phyloP scores from a whole-genome alignment of 1,140 invertebrate genomes.

The Drosophila athabasca region DNA sequence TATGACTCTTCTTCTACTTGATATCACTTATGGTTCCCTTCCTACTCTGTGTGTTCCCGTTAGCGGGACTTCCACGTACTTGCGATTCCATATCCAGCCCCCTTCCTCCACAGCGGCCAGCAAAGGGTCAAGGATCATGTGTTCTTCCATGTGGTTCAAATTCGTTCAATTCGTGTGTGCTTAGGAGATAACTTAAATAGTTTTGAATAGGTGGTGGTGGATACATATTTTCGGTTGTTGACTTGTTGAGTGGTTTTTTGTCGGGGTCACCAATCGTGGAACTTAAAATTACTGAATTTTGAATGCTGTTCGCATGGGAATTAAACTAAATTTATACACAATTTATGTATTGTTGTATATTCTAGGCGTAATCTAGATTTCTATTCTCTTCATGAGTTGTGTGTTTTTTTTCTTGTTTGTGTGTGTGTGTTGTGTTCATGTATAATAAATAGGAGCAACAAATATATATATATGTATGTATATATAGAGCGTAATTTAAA shows the following conservation, averaged over 20 bases:
- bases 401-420: slow-evolving; percentile 21
- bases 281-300: slow-evolving; percentile 73
- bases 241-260: background rate
- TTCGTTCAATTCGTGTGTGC: slow-evolving; percentile 41
- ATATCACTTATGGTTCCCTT: background rate
- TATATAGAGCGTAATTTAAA: slow-evolving; percentile 66
- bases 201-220: slow-evolving; percentile 18
- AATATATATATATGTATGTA: slow-evolving; percentile 40
- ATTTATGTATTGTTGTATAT: slow-evolving; percentile 11
- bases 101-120: slow-evolving; percentile 6
- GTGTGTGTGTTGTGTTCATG: slow-evolving; percentile 27
- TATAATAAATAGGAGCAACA: slow-evolving; percentile 27
- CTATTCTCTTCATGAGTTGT: slow-evolving; percentile 19
- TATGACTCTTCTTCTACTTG: too few relatives aligned
- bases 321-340: slow-evolving; percentile 23
- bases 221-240: slow-evolving; percentile 32
- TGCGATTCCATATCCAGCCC: background rate
- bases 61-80: background rate
- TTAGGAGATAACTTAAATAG: slow-evolving; percentile 64
- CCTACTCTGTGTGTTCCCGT: background rate
- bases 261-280: slow-evolving; percentile 54
- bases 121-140: slow-evolving; percentile 21
- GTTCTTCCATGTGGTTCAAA: slow-evolving; percentile 8
- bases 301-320: slow-evolving; percentile 36
- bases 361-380: slow-evolving; percentile 32